Evolutionary conservation across 2,888 invertebrate species (phyloP).

Genomic region (Elegia similella): DNA sequence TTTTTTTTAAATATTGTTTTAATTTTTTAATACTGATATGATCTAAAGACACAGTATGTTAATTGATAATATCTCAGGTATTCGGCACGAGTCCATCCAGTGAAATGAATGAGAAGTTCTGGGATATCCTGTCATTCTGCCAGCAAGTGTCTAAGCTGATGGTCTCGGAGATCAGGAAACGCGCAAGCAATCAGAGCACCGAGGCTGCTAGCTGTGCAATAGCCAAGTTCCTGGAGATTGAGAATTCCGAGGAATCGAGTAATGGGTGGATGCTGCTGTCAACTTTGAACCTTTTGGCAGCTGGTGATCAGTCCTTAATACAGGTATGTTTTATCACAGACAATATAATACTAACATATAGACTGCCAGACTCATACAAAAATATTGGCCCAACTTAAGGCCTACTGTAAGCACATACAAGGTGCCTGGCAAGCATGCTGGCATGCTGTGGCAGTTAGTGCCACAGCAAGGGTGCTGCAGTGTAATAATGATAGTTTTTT

Average conservation of each 20-base stretch:
- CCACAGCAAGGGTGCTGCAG: too few relatives aligned
- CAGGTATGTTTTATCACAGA: too few relatives aligned
- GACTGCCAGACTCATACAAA: too few relatives aligned
- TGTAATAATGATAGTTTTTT: too few relatives aligned
- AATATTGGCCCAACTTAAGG: too few relatives aligned
- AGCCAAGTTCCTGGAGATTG: constrained; percentile 97
- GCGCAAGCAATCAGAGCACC: constrained; percentile 97
- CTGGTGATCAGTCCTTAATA: constrained; percentile 93
- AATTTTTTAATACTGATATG: too few relatives aligned
- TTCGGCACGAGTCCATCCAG: constrained; percentile 96
- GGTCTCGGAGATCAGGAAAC: constrained; percentile 97
- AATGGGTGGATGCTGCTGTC: constrained; percentile 98
- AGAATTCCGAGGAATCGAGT: constrained; percentile 95
- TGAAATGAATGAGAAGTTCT: constrained; percentile 98
- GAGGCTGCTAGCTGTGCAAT: constrained; percentile 98
- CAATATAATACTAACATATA: too few relatives aligned
- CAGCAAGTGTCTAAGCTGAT: constrained; percentile 96
- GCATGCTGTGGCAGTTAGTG: too few relatives aligned
- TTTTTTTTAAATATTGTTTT: too few relatives aligned
- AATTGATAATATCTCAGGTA: constrained; percentile 81
- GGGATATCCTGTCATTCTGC: constrained; percentile 96
- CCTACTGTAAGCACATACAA: too few relatives aligned
- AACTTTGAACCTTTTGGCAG: constrained; percentile 94
- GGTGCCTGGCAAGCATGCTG: too few relatives aligned
- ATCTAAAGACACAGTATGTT: too few relatives aligned